Conservation (phyloP, 2,113 vertebrate species). For the Mesoclemmys tuberculata region DNA sequence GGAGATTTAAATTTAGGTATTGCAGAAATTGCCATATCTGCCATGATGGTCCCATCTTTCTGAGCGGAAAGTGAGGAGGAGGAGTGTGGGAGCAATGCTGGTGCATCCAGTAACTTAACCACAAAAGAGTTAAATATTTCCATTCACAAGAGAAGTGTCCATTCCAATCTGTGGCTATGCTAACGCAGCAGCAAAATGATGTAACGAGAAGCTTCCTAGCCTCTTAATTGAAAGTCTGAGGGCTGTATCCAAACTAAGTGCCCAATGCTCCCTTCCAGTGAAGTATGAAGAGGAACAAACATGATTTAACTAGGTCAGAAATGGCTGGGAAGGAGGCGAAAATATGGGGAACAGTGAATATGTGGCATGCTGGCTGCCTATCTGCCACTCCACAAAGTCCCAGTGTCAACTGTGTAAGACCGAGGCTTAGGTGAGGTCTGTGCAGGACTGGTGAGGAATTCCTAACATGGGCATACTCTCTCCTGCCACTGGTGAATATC, state of each 20-base stretch:
- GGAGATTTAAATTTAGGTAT: background rate
- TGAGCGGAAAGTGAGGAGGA: background rate
- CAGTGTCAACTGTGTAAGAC: background rate
- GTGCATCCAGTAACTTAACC: background rate
- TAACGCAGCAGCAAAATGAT: background rate
- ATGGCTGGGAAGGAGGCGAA: background rate
- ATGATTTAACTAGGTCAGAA: background rate
- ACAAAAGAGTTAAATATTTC: background rate
- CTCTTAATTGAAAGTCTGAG: background rate
- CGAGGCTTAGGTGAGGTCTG: background rate
- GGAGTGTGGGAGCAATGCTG: background rate
- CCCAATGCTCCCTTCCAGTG: background rate
- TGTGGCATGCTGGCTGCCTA: background rate
- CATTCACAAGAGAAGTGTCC: slow-evolving; percentile 6
- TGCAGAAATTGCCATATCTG: background rate
- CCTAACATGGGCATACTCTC: background rate
- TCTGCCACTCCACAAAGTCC: background rate
- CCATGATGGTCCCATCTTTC: background rate
- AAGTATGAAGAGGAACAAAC: background rate
- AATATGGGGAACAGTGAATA: background rate
- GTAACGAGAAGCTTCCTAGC: background rate
- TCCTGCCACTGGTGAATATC: background rate
- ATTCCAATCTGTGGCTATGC: background rate
- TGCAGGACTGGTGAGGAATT: background rate
- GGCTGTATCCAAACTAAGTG: background rate